Percentiles rank a stretch among this genome's conserved stretches.
These are phyloP conservation scores for Drosophila incognita DNA, from an alignment of 2,888 invertebrate genomes.

Conservation along the genomic window DNA sequence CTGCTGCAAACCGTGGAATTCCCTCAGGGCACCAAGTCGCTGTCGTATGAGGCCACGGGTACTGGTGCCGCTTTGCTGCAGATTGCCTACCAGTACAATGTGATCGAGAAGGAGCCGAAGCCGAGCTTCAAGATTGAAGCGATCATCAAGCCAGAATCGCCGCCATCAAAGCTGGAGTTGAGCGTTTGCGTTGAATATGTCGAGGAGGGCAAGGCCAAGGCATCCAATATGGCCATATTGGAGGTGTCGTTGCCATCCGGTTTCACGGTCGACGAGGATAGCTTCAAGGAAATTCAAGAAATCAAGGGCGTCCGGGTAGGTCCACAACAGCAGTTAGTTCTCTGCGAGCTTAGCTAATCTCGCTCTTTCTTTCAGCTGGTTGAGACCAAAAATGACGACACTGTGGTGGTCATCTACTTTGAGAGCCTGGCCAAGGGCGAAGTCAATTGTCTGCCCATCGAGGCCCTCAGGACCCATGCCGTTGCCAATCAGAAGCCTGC, in stretches of 20 bases:
- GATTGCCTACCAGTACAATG: conserved; percentile 92
- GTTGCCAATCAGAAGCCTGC: conserved; percentile 95
- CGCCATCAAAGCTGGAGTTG: conserved; percentile 92
- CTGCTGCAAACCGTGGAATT: conserved; percentile 90
- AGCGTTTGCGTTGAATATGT: conserved; percentile 91
- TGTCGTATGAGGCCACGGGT: conserved; percentile 92
- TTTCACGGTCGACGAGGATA: conserved; percentile 92
- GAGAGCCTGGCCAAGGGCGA: conserved; percentile 88
- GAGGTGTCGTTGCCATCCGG: conserved; percentile 96
- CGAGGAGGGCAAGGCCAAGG: conserved; percentile 84
- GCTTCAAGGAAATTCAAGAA: conserved; percentile 87
- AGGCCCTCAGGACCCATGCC: conserved; percentile 92
- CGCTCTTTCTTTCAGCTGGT: conserved; percentile 85
- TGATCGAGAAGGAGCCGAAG: conserved; percentile 94
- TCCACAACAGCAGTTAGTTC: conserved; percentile 1
- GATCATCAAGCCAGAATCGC: conserved; percentile 90
- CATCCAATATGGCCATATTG: conserved; percentile 95
- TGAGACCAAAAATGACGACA: conserved; percentile 89
- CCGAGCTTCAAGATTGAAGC: conserved; percentile 94
- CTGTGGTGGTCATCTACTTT: conserved; percentile 89
- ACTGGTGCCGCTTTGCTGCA: conserved; percentile 92
- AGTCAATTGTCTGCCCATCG: conserved; percentile 91
- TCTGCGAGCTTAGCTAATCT: not conserved
- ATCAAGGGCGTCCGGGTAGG: conserved; percentile 85
- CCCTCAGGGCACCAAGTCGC: conserved; percentile 86